Conservation (phyloP, 2,797 vertebrate genomes). For the Sphaeramia orbicularis region DNA sequence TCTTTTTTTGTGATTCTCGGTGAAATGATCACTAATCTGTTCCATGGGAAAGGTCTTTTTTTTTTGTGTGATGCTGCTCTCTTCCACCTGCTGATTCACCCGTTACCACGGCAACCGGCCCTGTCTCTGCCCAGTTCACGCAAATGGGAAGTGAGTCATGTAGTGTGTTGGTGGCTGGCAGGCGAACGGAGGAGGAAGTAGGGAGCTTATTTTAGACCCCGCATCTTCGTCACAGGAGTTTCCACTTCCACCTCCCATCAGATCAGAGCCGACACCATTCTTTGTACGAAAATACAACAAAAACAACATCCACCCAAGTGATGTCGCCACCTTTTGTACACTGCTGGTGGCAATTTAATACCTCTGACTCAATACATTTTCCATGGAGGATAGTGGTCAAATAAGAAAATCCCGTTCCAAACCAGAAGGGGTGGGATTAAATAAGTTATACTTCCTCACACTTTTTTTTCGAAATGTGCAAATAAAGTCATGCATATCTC, state of each 20-base stretch:
- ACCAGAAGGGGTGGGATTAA: no score
- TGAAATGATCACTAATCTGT: background rate
- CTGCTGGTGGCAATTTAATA: no score
- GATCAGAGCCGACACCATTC: background rate
- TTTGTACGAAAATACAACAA: background rate
- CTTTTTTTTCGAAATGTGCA: no score
- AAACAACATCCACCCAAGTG: no score
- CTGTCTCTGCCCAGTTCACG: slow-evolving; percentile 32
- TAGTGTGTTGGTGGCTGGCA: slow-evolving; percentile 9
- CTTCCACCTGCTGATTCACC: slow-evolving; percentile 65
- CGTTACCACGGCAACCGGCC: slow-evolving; percentile 70
- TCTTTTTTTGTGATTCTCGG: background rate
- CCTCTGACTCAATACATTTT: no score
- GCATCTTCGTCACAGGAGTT: slow-evolving; percentile 59
- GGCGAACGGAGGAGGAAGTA: slow-evolving; percentile 43
- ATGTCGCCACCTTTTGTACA: no score
- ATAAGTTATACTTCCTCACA: no score
- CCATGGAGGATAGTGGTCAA: no score
- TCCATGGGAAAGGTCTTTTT: background rate
- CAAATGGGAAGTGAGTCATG: slow-evolving; percentile 75
- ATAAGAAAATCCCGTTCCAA: no score
- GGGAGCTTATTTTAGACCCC: slow-evolving; percentile 41
- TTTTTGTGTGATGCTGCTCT: background rate
- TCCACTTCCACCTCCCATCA: slow-evolving; percentile 32
- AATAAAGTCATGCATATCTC: no score